Conservation (phyloP, 1,140 invertebrate genomes). For the Bombus haemorrhoidalis region DNA sequence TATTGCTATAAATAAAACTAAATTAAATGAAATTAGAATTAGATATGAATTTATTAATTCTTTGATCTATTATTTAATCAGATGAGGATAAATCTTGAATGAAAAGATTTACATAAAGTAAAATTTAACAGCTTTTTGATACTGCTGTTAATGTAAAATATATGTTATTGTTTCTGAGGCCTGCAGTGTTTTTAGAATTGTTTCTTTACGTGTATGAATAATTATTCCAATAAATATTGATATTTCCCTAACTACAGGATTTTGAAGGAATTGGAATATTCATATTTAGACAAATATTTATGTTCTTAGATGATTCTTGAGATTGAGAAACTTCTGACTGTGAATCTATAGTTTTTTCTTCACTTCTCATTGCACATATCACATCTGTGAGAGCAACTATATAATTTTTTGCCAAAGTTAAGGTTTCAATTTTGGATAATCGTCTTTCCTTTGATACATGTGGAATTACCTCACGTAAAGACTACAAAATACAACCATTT, state of each 20-base stretch:
- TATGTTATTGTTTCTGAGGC: constrained; percentile 52
- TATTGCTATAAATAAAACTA: not conserved
- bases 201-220: constrained; percentile 28
- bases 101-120: not conserved
- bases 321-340: constrained; percentile 46
- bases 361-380: constrained; percentile 88
- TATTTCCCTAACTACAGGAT: constrained; percentile 65
- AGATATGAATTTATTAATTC: not conserved
- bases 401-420: constrained; percentile 96
- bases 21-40: not conserved
- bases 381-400: constrained; percentile 96
- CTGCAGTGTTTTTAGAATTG: constrained; percentile 48
- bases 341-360: constrained; percentile 74
- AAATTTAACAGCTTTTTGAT: not conserved
- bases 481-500: constrained; percentile 83
- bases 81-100: not conserved
- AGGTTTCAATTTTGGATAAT: constrained; percentile 95
- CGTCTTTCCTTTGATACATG: constrained; percentile 93
- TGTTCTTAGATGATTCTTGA: constrained; percentile 46
- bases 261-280: constrained; percentile 69
- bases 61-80: not conserved
- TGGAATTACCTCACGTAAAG: constrained; percentile 94
- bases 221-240: constrained; percentile 49
- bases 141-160: not conserved
- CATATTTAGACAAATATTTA: constrained; percentile 59